phyloP scores from a whole-genome alignment of 2,888 invertebrate species.

The Stictocephala bisonia region DNA sequence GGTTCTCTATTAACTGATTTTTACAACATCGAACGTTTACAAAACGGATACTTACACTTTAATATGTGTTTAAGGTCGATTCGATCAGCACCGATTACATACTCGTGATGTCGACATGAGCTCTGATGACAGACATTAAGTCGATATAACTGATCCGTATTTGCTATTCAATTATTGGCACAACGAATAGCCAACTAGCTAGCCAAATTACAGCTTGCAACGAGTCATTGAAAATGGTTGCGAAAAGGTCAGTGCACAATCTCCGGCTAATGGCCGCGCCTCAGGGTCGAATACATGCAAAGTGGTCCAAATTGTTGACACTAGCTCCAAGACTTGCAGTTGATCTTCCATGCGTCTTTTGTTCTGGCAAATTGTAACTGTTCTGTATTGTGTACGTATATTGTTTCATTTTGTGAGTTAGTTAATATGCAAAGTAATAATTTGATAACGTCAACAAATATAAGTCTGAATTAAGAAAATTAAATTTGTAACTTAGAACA shows the following conservation, averaged over 20 bases:
- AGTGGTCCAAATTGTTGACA: conserved; percentile 39
- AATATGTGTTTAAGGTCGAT: conserved; percentile 30
- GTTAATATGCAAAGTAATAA: no score
- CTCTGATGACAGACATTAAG: conserved; percentile 26
- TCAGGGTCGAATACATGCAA: conserved; percentile 1
- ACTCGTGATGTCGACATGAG: conserved; percentile 25
- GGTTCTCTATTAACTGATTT: conserved; percentile 36
- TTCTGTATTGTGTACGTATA: no score
- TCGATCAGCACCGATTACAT: conserved; percentile 29
- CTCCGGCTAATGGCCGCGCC: not conserved
- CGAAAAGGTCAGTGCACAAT: conserved; percentile 35
- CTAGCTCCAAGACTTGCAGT: no score
- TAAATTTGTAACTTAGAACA: no score
- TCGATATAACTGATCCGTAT: conserved; percentile 35
- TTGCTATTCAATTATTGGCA: conserved; percentile 42
- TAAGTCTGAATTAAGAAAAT: no score
- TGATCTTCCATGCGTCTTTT: no score
- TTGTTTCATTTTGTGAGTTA: no score
- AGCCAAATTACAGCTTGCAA: conserved; percentile 27
- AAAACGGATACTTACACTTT: conserved; percentile 42
- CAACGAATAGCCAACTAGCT: conserved; percentile 31
- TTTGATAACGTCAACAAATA: no score
- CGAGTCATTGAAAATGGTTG: conserved; percentile 40
- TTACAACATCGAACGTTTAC: conserved; percentile 27
- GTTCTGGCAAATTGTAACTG: no score